Evolutionary conservation across 2,888 invertebrate species (phyloP).

Genomic region (Patella ulyssiponensis): DNA sequence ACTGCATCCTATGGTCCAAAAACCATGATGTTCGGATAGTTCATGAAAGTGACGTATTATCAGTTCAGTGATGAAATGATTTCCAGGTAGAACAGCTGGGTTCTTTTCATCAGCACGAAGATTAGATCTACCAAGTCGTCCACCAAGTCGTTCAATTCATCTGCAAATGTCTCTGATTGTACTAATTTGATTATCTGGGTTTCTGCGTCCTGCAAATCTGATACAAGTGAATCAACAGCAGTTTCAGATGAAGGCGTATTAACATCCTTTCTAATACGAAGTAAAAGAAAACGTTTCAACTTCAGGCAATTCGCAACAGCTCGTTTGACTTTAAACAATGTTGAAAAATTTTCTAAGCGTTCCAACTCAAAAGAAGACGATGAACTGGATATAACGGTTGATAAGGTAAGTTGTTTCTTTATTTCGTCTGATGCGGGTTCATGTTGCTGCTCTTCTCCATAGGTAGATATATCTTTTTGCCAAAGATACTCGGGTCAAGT

Average conservation of each 20-base stretch:
- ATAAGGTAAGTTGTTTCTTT: too few species aligned
- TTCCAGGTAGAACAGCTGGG: slow-evolving; percentile 41
- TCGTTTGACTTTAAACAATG: neutral
- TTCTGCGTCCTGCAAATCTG: neutral
- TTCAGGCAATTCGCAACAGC: neutral
- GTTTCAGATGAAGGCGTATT: neutral
- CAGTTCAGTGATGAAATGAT: slow-evolving; percentile 35
- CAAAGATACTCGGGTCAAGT: neutral
- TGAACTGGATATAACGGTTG: too few species aligned
- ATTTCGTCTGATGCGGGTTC: neutral
- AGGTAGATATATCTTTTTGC: neutral
- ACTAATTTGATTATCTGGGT: neutral
- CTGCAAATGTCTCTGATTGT: neutral
- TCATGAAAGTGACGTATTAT: neutral
- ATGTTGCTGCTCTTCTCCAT: neutral
- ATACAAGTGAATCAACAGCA: neutral
- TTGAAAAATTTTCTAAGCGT: neutral
- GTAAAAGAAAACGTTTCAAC: neutral
- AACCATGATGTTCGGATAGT: slow-evolving; percentile 26
- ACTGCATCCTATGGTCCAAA: slow-evolving; percentile 59
- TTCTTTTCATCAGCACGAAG: slow-evolving; percentile 22
- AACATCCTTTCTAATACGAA: neutral
- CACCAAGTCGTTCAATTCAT: neutral
- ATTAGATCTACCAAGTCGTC: neutral
- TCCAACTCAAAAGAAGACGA: neutral